Conservation (phyloP, 1,140 invertebrate genomes). For the Orchestia grillus region DNA sequence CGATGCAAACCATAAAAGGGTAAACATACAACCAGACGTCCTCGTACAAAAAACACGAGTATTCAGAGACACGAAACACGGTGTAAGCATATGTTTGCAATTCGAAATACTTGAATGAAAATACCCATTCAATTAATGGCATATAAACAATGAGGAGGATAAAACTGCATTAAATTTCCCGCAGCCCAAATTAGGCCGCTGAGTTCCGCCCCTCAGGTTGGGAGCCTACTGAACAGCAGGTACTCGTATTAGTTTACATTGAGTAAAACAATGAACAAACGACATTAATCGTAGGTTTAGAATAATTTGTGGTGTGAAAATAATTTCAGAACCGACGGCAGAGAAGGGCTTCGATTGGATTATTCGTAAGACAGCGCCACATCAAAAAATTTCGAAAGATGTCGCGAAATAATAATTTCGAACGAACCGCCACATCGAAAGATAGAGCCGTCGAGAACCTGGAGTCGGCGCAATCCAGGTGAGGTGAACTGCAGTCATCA, state of each 20-base stretch:
- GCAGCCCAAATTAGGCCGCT: neutral
- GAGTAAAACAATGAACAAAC: neutral
- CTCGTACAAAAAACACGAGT: neutral
- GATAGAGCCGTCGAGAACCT: neutral
- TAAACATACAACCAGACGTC: neutral
- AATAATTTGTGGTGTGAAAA: neutral
- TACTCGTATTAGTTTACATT: neutral
- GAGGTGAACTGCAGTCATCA: neutral
- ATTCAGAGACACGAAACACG: neutral
- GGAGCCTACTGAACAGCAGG: neutral
- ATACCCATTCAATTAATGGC: neutral
- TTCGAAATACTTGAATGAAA: neutral
- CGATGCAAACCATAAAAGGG: neutral
- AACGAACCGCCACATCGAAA: neutral
- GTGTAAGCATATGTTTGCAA: neutral
- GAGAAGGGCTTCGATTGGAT: neutral
- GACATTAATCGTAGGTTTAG: neutral
- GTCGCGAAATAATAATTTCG: too few species aligned
- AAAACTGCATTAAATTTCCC: neutral
- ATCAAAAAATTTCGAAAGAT: neutral
- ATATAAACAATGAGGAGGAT: neutral
- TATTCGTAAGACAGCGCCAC: neutral
- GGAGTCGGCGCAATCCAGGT: neutral
- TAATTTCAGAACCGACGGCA: neutral
- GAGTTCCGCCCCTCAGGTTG: neutral